Base-by-base conservation (phyloP, 2,113 vertebrate species). In the Sander vitreus region DNA sequence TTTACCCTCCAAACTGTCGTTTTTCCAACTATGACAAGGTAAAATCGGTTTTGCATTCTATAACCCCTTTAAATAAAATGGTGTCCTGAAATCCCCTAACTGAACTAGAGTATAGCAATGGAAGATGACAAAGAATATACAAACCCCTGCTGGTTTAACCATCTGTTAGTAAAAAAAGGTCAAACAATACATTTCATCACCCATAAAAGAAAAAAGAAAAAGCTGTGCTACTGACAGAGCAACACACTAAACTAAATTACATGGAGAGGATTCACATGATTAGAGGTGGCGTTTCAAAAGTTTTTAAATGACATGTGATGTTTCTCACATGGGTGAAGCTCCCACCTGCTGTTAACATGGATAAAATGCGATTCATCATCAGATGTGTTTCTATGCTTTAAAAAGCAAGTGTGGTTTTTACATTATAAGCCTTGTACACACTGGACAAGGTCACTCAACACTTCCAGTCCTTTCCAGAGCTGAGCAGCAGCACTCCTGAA, bases 161-260 rank as follows among this genome's bases (percentile, higher is more conserved):
- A 85, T 79, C 84, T 89, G 83, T 55, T 76, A 57, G 53, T 76
- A 83, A 27, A 75, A 30, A 39, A 80, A 86, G 51, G 58, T 63
- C 66, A 76, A 57, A 77, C 25, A 67, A 80, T 15, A 65, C 13
- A 65, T 81, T 64, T 78, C 23, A 65, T 66, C 33, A 66, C 15
- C 50, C 0, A 25, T 64, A 63, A 59, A 73, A 55, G 36, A 72
- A 71, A 33, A 73, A 71, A 55, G 16, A 30, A 36, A 58, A 73
- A 45, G 43, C 43, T 66, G 62, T 59, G n/a, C 21, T 39, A 62
- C 19, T 60, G 12, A 43, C 64, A 27, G 58, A 51, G 48, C 15
- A 54, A 51, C 50, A 76, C 18, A 48, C 14, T 45, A 33, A 47
- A 18, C 58, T 27, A 39, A 64, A 33, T 0, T 7, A 50, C n/a